Conservation (phyloP, 1,140 invertebrate genomes). For the Drosophila burlai region DNA sequence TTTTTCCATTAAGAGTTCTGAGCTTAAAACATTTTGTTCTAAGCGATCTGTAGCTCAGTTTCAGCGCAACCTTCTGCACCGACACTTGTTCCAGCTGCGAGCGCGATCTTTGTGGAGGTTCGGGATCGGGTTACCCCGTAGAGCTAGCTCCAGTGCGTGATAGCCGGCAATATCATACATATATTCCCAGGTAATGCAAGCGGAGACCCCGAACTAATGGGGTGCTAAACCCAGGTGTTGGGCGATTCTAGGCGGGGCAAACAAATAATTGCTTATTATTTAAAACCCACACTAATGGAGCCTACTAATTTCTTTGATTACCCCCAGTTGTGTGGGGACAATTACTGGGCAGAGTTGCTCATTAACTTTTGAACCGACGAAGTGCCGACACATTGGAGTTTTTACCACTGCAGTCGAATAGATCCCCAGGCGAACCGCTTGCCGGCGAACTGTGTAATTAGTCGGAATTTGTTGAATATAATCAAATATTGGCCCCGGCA, state of each 20-base stretch:
- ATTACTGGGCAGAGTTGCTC: conserved; percentile 17
- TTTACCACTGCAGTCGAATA: neutral
- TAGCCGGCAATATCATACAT: conserved; percentile 3
- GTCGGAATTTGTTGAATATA: conserved; percentile 38
- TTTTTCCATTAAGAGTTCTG: conserved; percentile 39
- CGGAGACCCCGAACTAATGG: conserved; percentile 40
- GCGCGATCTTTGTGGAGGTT: conserved; percentile 18
- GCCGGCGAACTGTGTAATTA: conserved; percentile 25
- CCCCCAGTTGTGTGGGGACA: conserved; percentile 17
- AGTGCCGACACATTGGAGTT: neutral
- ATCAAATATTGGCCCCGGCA: conserved; percentile 45
- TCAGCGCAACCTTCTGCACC: conserved; percentile 48
- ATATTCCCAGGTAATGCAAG: conserved; percentile 46
- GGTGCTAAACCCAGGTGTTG: conserved; percentile 26
- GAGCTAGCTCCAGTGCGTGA: conserved; percentile 20
- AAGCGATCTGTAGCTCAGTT: conserved; percentile 67
- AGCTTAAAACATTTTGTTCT: conserved; percentile 71
- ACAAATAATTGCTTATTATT: conserved; percentile 24
- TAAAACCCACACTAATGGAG: conserved; percentile 6
- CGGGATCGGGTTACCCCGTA: conserved; percentile 8
- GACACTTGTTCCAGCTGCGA: conserved; percentile 39
- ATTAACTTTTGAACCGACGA: conserved; percentile 51
- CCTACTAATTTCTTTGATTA: conserved; percentile 25
- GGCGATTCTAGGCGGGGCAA: neutral
- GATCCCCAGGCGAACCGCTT: neutral